These are phyloP conservation scores for Crocodylus rhombifer DNA, from an alignment of 2,797 vertebrate genomes.

Conservation along the genomic window DNA sequence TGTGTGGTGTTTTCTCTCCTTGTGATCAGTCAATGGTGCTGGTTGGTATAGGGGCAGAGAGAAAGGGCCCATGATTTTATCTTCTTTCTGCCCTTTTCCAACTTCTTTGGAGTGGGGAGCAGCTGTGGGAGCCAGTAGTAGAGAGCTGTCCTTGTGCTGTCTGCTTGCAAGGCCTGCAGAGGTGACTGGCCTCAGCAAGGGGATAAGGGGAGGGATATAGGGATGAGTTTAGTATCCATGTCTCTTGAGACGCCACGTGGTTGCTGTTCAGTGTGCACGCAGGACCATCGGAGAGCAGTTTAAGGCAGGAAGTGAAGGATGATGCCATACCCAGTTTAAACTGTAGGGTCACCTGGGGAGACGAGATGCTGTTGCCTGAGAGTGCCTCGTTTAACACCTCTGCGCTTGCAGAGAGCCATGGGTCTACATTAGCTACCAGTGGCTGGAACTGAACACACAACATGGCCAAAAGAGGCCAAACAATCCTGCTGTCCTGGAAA, in stretches of 20 bases:
- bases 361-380: background rate
- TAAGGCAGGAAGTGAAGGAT: background rate
- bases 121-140: background rate
- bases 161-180: background rate
- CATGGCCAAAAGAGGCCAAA: background rate
- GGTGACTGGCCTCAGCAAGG: accelerated
- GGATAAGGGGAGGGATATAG: background rate
- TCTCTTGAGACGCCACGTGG: background rate
- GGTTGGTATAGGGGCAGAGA: background rate
- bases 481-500: background rate
- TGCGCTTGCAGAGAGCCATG: background rate
- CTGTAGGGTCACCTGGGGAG: background rate
- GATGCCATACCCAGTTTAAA: background rate
- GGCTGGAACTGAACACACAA: background rate
- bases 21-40: background rate
- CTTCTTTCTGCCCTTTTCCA: background rate
- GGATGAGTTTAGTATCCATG: background rate
- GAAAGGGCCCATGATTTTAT: background rate
- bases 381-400: background rate
- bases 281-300: background rate
- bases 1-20: background rate
- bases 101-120: background rate
- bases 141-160: background rate
- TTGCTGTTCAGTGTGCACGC: background rate
- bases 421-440: background rate